Evolutionary conservation across 1,140 invertebrate species (phyloP).

Genomic region (Atta cephalotes): DNA sequence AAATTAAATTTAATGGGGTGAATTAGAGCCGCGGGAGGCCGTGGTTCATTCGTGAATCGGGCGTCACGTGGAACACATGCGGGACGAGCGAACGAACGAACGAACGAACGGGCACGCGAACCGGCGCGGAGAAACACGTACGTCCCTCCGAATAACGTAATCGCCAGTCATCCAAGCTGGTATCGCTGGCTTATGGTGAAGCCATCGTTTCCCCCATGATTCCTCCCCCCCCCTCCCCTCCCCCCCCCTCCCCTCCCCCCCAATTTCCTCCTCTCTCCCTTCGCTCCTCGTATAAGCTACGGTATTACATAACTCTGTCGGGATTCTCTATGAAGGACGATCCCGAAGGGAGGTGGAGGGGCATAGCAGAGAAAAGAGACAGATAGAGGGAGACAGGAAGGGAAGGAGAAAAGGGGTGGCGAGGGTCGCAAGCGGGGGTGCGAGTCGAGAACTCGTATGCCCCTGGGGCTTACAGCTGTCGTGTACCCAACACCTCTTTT

Average conservation of each 20-base stretch:
- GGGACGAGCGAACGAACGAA: conserved; percentile 58
- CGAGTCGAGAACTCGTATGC: conserved; percentile 81
- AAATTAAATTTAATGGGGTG: conserved; percentile 83
- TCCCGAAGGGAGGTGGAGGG: neutral
- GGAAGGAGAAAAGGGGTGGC: conserved; percentile 60
- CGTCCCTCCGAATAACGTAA: conserved; percentile 76
- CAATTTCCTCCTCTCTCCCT: conserved; percentile 26
- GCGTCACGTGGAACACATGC: conserved; percentile 70
- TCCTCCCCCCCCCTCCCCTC: conserved; percentile 31
- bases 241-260: conserved; percentile 10
- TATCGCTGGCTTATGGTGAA: conserved; percentile 73
- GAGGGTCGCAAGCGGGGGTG: conserved; percentile 73
- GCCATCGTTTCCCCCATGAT: conserved; percentile 30
- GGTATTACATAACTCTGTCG: conserved; percentile 71
- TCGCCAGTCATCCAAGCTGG: conserved; percentile 76
- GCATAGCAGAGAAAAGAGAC: conserved; percentile 13
- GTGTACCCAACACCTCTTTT: conserved; percentile 83
- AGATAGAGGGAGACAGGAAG: conserved; percentile 19
- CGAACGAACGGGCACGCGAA: conserved; percentile 66
- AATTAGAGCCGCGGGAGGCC: conserved; percentile 74
- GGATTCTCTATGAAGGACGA: conserved; percentile 56
- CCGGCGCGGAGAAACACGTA: conserved; percentile 63
- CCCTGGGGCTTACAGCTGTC: conserved; percentile 85
- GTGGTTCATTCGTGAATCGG: conserved; percentile 63
- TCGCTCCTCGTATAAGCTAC: conserved; percentile 49